Percentiles rank a stretch among this genome's conserved stretches.
Evolutionary conservation across 2,113 vertebrate genomes (phyloP).

Genomic region (Phocoena sinus): DNA sequence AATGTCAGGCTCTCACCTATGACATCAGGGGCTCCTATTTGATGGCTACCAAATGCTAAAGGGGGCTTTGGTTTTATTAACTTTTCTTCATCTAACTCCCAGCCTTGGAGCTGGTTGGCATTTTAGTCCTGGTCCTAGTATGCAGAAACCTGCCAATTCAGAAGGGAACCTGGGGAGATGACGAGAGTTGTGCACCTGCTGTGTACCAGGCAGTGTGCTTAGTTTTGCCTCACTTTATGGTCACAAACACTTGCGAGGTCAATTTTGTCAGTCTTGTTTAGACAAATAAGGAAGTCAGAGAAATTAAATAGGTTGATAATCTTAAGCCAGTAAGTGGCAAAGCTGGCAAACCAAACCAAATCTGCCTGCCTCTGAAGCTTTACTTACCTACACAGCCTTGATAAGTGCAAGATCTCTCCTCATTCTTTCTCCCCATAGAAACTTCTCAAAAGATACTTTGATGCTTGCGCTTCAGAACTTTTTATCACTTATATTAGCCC

Average conservation of each 20-base stretch:
- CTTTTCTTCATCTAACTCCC: neutral
- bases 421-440: neutral
- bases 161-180: neutral
- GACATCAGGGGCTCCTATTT: neutral
- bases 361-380: neutral
- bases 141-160: neutral
- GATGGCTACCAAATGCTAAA: neutral
- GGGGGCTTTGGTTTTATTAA: neutral
- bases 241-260: neutral
- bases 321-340: neutral
- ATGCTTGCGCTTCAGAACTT: neutral
- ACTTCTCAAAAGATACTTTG: neutral
- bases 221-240: neutral
- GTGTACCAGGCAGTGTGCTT: neutral
- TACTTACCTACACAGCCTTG: neutral
- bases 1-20: neutral
- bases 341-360: neutral
- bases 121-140: neutral
- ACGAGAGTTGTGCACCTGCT: too few relatives aligned
- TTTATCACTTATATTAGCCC: neutral
- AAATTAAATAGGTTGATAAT: neutral
- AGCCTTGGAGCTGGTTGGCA: neutral
- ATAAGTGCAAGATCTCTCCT: neutral
- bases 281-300: neutral
- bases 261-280: neutral